Evolutionary conservation across 1,140 invertebrate species (phyloP), one percentile per base, ranked within the genome.

Genomic region (Drosophila micromelanica): DNA sequence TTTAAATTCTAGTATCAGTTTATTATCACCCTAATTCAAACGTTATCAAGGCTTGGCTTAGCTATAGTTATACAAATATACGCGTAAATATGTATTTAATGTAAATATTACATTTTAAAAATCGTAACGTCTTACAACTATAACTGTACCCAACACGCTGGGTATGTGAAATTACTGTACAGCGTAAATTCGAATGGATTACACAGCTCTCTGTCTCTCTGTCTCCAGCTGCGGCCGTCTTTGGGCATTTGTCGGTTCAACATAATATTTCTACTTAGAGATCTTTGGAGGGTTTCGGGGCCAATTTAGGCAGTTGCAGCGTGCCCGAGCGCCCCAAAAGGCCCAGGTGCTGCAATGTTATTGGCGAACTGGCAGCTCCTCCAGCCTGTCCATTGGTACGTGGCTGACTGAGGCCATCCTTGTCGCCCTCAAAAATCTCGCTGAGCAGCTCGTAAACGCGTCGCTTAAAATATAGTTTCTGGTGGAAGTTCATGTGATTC

Each of bases 401-500:
- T 5, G 23, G 38, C 12, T 46, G 56, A 13, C 12, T 13, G 35
- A 6, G 17, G 30, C 20, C 8, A 0, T 15, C 3, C 7, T 51
- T 37, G 23, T 15, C 56, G 12, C 42, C 13, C 15, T 57, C 55
- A 37, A 91, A 91, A 30, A 91, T 90, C 32, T 91, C 80, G 9
- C 76, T 64, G 5, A 91, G 55, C 6, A 90, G 51, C 27, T 89
- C 86, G 38, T 91, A 91, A 1, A 91, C 74, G 27, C 90, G 78
- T 2, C 84, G 78, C 54, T 91, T 91, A 17, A 91, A 91, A n/a
- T 64, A 56, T 5, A 91, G 68, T 56, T 91, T 91, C 46, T 91
- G 80, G 32, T 74, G 71, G 32, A 89, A 90, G 48, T 82, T 68
- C 90, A 91, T 91, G 13, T 69, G 74, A 6, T 80, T 73, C 52